phyloP scores from a whole-genome alignment of 2,888 invertebrate species.

The Apotomis turbidana region DNA sequence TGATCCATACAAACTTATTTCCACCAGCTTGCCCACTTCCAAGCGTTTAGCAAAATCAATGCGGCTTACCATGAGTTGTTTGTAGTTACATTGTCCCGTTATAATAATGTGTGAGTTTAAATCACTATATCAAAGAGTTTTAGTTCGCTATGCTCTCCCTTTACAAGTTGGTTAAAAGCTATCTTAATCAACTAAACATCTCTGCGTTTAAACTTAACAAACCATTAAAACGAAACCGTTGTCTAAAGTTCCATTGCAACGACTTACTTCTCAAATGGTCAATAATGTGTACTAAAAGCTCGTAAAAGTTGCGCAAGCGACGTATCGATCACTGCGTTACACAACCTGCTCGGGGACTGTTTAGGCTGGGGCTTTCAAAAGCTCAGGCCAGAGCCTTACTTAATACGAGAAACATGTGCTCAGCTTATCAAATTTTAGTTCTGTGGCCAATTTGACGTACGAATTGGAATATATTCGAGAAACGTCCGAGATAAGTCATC shows the following conservation, averaged over 20 bases:
- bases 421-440: neutral
- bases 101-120: too few relatives aligned
- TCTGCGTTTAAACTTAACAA: neutral
- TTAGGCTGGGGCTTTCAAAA: constrained; percentile 27
- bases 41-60: too few relatives aligned
- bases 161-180: neutral
- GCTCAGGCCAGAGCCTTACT: constrained; percentile 3
- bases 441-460: too few relatives aligned
- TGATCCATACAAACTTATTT: too few relatives aligned
- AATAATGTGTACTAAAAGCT: constrained; percentile 28
- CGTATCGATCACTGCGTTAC: constrained; percentile 29
- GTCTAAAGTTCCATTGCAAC: constrained; percentile 6
- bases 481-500: too few relatives aligned
- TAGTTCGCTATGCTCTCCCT: too few relatives aligned
- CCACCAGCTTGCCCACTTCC: too few relatives aligned
- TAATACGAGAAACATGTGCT: neutral
- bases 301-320: constrained; percentile 26
- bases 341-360: constrained; percentile 22
- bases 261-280: constrained; percentile 27
- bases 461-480: too few relatives aligned
- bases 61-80: too few relatives aligned
- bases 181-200: neutral
- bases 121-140: too few relatives aligned
- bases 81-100: too few relatives aligned
- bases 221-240: constrained; percentile 5